Evolutionary conservation across 2,113 vertebrate genomes (phyloP), one percentile per base, ranked within the genome.

Genomic region (Labrus mixtus): DNA sequence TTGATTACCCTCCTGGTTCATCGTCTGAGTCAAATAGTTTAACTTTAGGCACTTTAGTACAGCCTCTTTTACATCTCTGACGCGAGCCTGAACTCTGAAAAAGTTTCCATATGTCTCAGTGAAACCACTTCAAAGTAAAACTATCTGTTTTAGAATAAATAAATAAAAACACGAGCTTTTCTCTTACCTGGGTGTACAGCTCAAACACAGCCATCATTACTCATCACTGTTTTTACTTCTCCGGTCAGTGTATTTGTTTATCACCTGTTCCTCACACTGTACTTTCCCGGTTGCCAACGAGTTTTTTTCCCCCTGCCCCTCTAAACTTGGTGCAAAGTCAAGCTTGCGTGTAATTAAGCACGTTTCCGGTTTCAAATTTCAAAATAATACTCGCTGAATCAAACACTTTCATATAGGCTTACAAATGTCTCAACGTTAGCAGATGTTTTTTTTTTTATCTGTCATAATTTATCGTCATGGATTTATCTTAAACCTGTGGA

Each of bases 101-200:
- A 83, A 83, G 84, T 86, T 83, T 76, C 88, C 90, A 91, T 91
- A 90, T 91, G 89, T 87, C 63, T 86, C 37, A 17, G 3, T 50
- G 12, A 75, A 36, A 50, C 19, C 10, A 29, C 33, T 25, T 33
- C 15, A 25, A 13, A 1, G 0, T 10, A 13, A 0, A 50, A 29
- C 45, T 11, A 15, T 6, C 6, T 36, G 1, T 22, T 15, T 0
- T 25, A 10, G n/a, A n/a, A 22, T 1, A 59, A 60, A n/a, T n/a
- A n/a, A n/a, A n/a, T n/a, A 55, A 41, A 20, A 10, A 23, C 13
- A 16, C 6, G 8, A 1, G 1, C 6, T 25, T 50, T 36, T 2
- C 2, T 62, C 94, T 91, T 95, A 98, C 97, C 97, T 96, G 91
- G 0, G 96, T 95, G 92, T 98, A 98, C 8, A 99, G 95, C 78